Evolutionary conservation across 2,797 vertebrate genomes (phyloP).

Genomic region (Myotis findleyi): DNA sequence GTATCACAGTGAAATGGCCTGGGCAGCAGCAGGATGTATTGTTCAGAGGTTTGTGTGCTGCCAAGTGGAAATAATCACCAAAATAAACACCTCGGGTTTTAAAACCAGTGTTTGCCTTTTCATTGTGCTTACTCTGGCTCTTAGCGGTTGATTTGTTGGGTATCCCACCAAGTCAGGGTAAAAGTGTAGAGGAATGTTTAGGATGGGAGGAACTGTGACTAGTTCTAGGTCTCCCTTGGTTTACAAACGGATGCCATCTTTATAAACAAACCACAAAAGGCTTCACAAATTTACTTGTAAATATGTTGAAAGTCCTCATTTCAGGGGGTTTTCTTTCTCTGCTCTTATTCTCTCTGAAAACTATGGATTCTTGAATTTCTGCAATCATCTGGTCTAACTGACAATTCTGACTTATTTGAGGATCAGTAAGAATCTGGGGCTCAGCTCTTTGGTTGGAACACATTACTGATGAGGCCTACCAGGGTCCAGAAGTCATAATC

Average conservation of each 20-base stretch:
- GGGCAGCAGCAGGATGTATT: slow-evolving; percentile 3
- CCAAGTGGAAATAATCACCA: slow-evolving; percentile 67
- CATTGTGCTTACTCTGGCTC: neutral
- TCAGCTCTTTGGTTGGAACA: neutral
- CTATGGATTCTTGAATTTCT: neutral
- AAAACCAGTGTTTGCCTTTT: slow-evolving; percentile 13
- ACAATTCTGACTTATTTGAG: neutral
- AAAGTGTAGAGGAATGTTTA: neutral
- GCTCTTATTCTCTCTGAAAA: neutral
- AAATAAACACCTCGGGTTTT: slow-evolving; percentile 69
- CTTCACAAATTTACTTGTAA: neutral
- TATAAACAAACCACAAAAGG: neutral
- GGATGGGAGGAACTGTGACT: neutral
- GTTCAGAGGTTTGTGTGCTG: slow-evolving; percentile 22
- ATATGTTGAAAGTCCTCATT: neutral
- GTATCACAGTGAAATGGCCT: neutral
- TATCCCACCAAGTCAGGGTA: neutral
- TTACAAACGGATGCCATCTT: slow-evolving; percentile 11
- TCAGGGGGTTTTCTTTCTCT: neutral
- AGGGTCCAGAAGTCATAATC: neutral
- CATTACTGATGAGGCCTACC: neutral
- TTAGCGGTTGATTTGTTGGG: neutral
- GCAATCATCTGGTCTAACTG: neutral
- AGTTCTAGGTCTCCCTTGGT: neutral
- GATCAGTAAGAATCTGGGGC: neutral